Conservation (phyloP, 2,113 vertebrate genomes). For the Cephalophus harveyi region DNA sequence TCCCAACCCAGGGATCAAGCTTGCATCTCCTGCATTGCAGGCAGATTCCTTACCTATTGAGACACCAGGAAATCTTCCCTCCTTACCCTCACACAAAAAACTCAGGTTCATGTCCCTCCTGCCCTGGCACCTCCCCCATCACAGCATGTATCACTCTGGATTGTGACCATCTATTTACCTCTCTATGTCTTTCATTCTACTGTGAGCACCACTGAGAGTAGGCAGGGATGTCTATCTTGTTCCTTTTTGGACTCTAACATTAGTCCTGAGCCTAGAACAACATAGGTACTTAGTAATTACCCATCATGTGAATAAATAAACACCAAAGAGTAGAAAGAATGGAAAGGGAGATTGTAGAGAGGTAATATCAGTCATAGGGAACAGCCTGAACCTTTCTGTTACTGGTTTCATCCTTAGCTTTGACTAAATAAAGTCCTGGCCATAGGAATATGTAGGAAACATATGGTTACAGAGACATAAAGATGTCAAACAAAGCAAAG, state of each 20-base stretch:
- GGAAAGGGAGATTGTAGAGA: not conserved
- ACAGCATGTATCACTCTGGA: not conserved
- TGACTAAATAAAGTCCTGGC: not conserved
- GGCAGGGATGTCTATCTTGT: not conserved
- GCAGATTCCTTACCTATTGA: not conserved
- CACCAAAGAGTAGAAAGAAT: not conserved
- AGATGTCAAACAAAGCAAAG: not conserved
- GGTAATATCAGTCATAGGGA: not conserved
- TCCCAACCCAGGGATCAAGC: not conserved
- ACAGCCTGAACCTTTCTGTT: not conserved
- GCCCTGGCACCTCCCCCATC: not conserved
- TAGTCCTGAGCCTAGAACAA: not conserved
- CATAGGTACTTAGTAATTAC: not conserved
- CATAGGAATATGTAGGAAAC: not conserved
- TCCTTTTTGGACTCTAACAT: not conserved
- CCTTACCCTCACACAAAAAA: not conserved
- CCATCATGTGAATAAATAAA: not conserved
- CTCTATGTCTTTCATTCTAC: not conserved
- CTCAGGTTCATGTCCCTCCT: not conserved
- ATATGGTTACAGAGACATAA: not conserved
- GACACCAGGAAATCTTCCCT: not conserved
- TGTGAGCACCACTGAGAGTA: not conserved
- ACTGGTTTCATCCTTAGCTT: not conserved
- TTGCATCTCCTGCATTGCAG: not conserved
- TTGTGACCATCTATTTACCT: not conserved